Conservation (phyloP, 2,113 vertebrate species). For the Phylloscopus trochilus region DNA sequence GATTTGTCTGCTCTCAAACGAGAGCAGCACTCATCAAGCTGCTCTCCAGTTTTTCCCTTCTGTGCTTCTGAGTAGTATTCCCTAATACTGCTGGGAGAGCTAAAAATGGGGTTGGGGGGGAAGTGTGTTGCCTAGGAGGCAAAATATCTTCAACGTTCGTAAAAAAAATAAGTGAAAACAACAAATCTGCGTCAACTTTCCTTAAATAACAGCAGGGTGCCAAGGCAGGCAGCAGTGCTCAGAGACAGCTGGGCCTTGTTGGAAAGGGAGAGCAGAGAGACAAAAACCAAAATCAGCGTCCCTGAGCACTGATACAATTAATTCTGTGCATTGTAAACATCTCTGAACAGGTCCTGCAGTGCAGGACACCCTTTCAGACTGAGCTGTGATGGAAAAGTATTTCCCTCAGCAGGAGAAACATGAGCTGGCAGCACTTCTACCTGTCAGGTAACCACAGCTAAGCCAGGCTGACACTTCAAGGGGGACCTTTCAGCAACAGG, state of each 20-base stretch:
- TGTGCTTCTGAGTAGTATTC: not conserved
- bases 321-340: not conserved
- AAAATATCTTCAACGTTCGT: conserved; percentile 10
- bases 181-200: conserved; percentile 6
- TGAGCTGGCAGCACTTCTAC: not conserved
- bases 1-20: not conserved
- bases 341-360: not conserved
- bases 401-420: not conserved
- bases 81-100: not conserved
- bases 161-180: conserved; percentile 21
- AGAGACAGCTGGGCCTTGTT: not conserved
- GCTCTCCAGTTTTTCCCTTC: not conserved
- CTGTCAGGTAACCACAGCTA: not conserved
- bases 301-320: accelerated
- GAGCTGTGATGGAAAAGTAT: not conserved
- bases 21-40: not conserved
- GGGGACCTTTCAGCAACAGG: not conserved
- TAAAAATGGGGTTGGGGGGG: not conserved
- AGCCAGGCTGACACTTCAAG: not conserved
- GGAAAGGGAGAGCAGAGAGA: not conserved
- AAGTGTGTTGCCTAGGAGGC: conserved; percentile 2
- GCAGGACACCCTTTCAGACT: not conserved
- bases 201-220: conserved; percentile 27
- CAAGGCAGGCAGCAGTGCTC: not conserved
- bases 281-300: not conserved